Evolutionary conservation across 2,113 vertebrate genomes (phyloP).

Genomic region (Chamaea fasciata): DNA sequence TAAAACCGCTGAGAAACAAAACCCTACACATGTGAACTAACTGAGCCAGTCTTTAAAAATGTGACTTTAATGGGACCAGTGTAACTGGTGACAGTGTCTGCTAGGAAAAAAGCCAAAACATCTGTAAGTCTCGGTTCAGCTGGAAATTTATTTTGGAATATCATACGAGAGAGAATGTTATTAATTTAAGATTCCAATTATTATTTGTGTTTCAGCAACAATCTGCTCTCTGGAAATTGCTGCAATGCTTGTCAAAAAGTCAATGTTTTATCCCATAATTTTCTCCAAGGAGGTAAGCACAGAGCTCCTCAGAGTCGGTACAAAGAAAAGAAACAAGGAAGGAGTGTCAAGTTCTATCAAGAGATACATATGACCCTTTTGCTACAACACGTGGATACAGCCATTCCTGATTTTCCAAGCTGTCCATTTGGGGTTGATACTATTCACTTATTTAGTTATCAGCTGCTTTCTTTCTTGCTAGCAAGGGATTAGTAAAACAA

Average conservation of each 20-base stretch:
- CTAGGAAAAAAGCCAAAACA: not conserved
- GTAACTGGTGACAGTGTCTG: not conserved
- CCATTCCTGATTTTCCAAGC: not conserved
- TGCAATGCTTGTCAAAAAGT: not conserved
- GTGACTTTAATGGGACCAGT: not conserved
- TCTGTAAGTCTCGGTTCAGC: not conserved
- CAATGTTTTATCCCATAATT: not conserved
- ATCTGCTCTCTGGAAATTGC: not conserved
- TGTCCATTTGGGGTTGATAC: not conserved
- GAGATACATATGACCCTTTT: rapidly evolving
- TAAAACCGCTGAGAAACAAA: not conserved
- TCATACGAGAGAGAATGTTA: not conserved
- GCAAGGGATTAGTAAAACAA: not conserved
- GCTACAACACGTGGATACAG: rapidly evolving
- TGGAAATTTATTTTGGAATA: not conserved
- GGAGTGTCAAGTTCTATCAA: not conserved
- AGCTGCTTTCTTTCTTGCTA: not conserved
- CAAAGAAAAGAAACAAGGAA: not conserved
- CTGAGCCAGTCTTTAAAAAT: not conserved
- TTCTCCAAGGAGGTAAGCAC: not conserved
- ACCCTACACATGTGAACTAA: not conserved
- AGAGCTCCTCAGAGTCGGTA: rapidly evolving
- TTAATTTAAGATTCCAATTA: not conserved
- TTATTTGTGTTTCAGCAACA: not conserved
- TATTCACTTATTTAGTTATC: not conserved